Evolutionary conservation across 2,113 vertebrate genomes (phyloP).

Genomic region (Gavialis gangeticus): DNA sequence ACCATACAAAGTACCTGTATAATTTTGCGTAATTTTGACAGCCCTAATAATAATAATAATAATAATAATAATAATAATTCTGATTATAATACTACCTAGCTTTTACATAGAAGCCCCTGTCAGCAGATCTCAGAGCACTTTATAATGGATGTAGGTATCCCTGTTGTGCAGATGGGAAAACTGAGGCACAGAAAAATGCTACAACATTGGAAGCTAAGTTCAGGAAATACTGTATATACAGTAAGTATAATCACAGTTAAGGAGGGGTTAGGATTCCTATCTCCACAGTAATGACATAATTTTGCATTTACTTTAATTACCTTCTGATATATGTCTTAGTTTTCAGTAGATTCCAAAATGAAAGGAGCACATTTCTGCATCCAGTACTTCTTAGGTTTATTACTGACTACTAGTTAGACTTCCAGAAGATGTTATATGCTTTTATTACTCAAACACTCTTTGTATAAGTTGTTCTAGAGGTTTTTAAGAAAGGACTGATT

Average conservation of each 20-base stretch:
- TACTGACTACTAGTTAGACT: not conserved
- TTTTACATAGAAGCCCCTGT: too few species aligned
- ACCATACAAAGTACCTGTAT: too few species aligned
- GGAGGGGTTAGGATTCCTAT: constrained; percentile 4
- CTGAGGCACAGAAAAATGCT: not conserved
- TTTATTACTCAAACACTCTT: not conserved
- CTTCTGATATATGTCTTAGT: not conserved
- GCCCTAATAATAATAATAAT: too few species aligned
- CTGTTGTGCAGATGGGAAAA: too few species aligned
- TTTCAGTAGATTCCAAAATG: constrained; percentile 36
- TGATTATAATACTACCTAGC: too few species aligned
- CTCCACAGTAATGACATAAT: not conserved
- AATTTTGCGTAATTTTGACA: too few species aligned
- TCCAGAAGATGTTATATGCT: rapidly evolving
- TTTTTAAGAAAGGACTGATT: constrained; percentile 15
- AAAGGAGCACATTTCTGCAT: not conserved
- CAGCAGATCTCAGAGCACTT: too few species aligned
- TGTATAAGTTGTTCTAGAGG: not conserved
- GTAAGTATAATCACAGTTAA: constrained; percentile 11
- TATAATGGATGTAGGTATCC: too few species aligned
- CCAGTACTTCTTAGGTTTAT: not conserved
- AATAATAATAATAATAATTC: too few species aligned
- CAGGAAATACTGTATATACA: not conserved
- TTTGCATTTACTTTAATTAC: not conserved
- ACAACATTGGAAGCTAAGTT: constrained; percentile 10